A percentile compares a stretch with the other conserved stretches of the same genome.
These are phyloP conservation scores for Polymixis lichenea DNA, from an alignment of 2,888 invertebrate species.

Conservation along the genomic window DNA sequence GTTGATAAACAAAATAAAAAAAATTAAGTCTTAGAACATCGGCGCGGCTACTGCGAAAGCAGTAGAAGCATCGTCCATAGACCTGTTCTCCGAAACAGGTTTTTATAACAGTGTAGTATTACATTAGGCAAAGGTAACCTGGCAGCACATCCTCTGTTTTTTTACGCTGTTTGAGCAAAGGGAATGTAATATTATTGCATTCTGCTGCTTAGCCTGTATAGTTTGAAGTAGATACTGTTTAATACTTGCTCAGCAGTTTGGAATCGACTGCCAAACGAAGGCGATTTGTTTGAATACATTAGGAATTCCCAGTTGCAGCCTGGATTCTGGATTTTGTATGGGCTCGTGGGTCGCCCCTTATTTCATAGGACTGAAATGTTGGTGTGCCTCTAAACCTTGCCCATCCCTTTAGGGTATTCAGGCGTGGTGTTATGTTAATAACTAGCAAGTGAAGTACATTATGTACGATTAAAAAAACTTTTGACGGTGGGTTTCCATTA, in stretches of 20 bases:
- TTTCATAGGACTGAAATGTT: no score
- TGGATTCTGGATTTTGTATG: not conserved
- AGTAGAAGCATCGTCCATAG: constrained; percentile 5
- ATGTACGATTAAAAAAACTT: constrained; percentile 13
- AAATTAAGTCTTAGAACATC: not conserved
- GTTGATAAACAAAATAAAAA: not conserved
- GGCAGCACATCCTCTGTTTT: constrained; percentile 30
- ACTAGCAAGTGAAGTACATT: not conserved
- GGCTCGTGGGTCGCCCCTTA: not conserved
- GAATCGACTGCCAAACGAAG: not conserved
- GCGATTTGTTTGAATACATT: no score
- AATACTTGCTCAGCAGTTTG: not conserved
- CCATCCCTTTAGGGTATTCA: not conserved
- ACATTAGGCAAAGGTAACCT: constrained; percentile 26
- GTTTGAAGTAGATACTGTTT: not conserved
- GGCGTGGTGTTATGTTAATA: not conserved
- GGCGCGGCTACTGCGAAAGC: constrained; percentile 22
- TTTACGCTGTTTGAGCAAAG: not conserved
- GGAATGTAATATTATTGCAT: not conserved
- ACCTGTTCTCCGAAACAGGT: constrained; percentile 54
- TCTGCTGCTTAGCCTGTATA: not conserved
- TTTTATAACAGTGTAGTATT: constrained; percentile 48
- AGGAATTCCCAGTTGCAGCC: not conserved
- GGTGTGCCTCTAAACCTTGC: not conserved
- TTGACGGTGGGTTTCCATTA: constrained; percentile 50